Evolutionary conservation across 2,888 invertebrate genomes (phyloP).

Genomic region (Toxonevra muliebris): DNA sequence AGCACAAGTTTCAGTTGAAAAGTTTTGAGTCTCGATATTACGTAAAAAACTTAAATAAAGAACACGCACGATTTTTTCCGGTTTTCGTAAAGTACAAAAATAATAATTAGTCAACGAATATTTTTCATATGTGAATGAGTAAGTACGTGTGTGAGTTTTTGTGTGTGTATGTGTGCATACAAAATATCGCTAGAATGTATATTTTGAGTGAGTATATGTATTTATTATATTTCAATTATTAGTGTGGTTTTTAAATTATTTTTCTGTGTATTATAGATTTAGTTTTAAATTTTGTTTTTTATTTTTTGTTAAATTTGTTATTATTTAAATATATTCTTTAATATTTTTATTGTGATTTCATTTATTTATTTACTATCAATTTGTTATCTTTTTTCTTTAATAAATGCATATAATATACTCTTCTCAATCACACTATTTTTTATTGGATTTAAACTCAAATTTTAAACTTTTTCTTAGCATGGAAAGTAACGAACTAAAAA

Average conservation of each 20-base stretch:
- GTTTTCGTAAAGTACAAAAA: no score
- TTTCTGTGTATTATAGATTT: no score
- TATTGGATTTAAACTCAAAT: no score
- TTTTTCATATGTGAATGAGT: background rate
- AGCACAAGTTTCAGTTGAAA: no score
- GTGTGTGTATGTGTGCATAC: constrained; percentile 3
- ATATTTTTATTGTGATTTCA: background rate
- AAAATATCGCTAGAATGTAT: constrained; percentile 17
- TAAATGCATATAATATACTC: constrained; percentile 21
- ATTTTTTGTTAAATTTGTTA: background rate
- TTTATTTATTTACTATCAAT: background rate
- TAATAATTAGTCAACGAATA: no score
- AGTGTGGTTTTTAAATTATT: no score
- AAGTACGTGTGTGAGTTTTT: background rate
- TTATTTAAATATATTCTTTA: background rate
- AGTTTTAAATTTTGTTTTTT: background rate
- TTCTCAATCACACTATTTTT: constrained; percentile 9
- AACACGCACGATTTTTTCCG: no score
- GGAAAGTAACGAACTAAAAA: no score
- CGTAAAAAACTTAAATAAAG: no score
- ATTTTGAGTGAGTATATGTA: background rate
- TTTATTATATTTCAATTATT: background rate
- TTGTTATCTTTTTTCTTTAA: background rate
- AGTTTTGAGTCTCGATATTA: no score
- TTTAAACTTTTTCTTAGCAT: no score